These are phyloP conservation scores for Enoplolaimus lenunculus DNA, from an alignment of 2,888 invertebrate species.

Conservation along the genomic window DNA sequence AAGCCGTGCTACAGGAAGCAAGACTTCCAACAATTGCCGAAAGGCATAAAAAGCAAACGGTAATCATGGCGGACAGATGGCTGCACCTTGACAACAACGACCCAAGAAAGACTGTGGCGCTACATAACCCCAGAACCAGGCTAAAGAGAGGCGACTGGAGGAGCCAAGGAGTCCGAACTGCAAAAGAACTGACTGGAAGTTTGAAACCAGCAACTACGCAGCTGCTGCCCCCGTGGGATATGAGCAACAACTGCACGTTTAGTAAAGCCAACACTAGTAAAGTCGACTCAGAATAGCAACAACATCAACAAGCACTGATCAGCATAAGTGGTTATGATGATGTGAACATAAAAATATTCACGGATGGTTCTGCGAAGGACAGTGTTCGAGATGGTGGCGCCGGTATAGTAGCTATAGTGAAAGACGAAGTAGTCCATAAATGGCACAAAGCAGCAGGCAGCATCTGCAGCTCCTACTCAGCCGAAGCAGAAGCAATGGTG, in stretches of 20 bases:
- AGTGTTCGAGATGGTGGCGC: not conserved
- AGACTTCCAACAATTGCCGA: not conserved
- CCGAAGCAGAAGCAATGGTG: not conserved
- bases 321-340: not conserved
- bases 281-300: not conserved
- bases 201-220: not conserved
- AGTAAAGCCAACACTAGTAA: not conserved
- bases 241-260: not conserved
- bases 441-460: not conserved
- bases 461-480: not conserved
- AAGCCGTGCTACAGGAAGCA: not conserved
- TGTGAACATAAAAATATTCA: not conserved
- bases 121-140: not conserved
- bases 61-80: not conserved
- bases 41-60: not conserved
- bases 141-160: slow-evolving; percentile 1
- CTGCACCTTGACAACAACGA: not conserved
- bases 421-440: not conserved
- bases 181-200: not conserved
- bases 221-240: not conserved
- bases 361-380: not conserved
- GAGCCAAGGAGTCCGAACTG: not conserved
- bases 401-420: not conserved
- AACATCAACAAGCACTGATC: not conserved
- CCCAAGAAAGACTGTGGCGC: not conserved